phyloP scores from a whole-genome alignment of 2,888 invertebrate species.

The Biston stratarius region DNA sequence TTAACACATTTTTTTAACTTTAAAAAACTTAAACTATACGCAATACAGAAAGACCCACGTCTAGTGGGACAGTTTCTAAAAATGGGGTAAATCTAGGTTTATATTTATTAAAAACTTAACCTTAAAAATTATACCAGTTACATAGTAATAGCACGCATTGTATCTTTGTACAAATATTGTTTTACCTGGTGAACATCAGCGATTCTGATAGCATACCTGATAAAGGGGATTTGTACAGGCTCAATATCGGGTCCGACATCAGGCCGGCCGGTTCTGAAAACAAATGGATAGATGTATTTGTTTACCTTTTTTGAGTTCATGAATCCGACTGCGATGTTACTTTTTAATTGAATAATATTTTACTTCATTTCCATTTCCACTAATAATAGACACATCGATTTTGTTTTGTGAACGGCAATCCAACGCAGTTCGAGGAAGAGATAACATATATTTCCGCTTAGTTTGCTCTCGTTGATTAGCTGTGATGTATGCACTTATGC shows the following conservation, averaged over 20 bases:
- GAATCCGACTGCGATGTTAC: constrained; percentile 19
- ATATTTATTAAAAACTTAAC: background rate
- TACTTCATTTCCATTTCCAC: background rate
- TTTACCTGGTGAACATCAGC: background rate
- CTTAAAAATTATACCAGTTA: background rate
- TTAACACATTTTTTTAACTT: no score
- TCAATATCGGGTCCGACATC: constrained; percentile 81
- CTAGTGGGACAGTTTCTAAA: no score
- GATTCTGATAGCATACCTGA: constrained; percentile 69
- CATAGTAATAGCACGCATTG: no score
- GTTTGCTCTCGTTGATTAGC: no score
- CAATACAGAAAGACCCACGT: no score
- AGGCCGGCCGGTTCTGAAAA: constrained; percentile 80
- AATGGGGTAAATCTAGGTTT: no score
- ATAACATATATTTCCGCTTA: no score
- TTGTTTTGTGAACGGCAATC: background rate
- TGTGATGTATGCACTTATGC: no score
- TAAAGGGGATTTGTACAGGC: constrained; percentile 83
- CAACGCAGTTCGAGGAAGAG: no score
- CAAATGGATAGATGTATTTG: constrained; percentile 52
- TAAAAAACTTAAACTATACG: no score
- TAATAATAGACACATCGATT: background rate
- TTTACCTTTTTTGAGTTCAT: constrained; percentile 5
- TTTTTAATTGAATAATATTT: background rate
- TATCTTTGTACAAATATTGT: no score